phyloP scores from a whole-genome alignment of 2,888 invertebrate species.

The Boloria selene region DNA sequence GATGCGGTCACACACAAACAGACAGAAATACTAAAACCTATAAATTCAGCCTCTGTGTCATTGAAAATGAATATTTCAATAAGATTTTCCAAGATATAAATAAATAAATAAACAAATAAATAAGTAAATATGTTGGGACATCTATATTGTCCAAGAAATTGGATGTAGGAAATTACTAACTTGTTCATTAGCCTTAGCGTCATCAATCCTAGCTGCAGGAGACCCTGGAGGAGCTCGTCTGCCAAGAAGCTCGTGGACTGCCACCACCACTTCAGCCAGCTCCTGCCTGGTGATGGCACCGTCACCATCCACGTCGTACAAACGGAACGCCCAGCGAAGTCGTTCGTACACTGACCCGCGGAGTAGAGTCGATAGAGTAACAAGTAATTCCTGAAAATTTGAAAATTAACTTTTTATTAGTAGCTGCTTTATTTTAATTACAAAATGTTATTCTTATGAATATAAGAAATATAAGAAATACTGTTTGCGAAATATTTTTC shows the following conservation, averaged over 20 bases:
- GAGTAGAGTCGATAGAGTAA: constrained; percentile 94
- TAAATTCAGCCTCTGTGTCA: too few relatives aligned
- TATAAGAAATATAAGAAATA: too few relatives aligned
- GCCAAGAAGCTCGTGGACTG: constrained; percentile 96
- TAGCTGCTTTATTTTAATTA: too few relatives aligned
- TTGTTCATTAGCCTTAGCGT: constrained; percentile 92
- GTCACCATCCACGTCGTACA: constrained; percentile 98
- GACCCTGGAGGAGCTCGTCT: constrained; percentile 86
- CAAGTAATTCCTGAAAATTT: constrained; percentile 91
- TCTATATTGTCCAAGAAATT: too few relatives aligned
- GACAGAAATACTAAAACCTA: too few relatives aligned
- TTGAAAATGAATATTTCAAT: too few relatives aligned
- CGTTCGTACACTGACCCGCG: constrained; percentile 97
- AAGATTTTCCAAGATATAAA: background rate
- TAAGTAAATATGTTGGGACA: too few relatives aligned
- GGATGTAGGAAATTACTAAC: constrained; percentile 50
- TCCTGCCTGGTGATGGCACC: constrained; percentile 97
- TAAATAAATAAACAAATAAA: background rate
- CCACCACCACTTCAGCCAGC: constrained; percentile 89
- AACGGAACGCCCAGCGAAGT: constrained; percentile 96
- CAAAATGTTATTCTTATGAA: too few relatives aligned
- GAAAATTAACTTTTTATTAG: too few relatives aligned
- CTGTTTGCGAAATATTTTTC: too few relatives aligned
- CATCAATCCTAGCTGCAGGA: constrained; percentile 86
- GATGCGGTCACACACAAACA: too few relatives aligned